phyloP scores from a whole-genome alignment of 2,797 vertebrate genomes.

The Enteromius viviparus region DNA sequence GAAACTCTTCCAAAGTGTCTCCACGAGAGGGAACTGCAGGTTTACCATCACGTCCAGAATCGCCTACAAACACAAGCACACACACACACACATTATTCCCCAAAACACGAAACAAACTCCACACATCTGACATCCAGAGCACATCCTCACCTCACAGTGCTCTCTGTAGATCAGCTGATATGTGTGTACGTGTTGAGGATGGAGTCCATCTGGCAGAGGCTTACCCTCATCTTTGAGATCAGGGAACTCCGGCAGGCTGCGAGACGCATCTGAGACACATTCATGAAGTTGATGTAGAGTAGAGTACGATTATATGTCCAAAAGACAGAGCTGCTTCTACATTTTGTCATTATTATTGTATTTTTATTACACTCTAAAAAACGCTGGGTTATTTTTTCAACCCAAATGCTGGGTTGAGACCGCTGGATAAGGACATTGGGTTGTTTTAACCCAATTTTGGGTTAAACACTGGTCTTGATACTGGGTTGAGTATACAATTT shows the following conservation, averaged over 20 bases:
- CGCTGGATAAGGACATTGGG: too few species aligned
- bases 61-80: slow-evolving; percentile 74
- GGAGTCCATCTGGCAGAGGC: slow-evolving; percentile 83
- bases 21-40: slow-evolving; percentile 91
- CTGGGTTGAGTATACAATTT: too few species aligned
- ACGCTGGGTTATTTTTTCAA: too few species aligned
- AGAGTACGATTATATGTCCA: background rate
- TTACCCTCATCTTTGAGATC: slow-evolving; percentile 84
- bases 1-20: slow-evolving; percentile 94
- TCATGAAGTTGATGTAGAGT: background rate
- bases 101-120: background rate
- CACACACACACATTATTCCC: slow-evolving; percentile 28
- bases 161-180: slow-evolving; percentile 91
- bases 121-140: background rate
- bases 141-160: slow-evolving; percentile 87
- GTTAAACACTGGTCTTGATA: too few species aligned
- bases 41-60: slow-evolving; percentile 94
- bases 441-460: too few species aligned
- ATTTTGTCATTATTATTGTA: background rate
- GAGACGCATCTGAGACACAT: slow-evolving; percentile 79
- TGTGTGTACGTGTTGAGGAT: slow-evolving; percentile 82
- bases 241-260: slow-evolving; percentile 83
- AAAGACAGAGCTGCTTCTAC: background rate
- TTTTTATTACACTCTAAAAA: too few species aligned
- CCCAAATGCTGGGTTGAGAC: too few species aligned